phyloP scores from a whole-genome alignment of 2,797 vertebrate species.

The Gallinago solitaria region DNA sequence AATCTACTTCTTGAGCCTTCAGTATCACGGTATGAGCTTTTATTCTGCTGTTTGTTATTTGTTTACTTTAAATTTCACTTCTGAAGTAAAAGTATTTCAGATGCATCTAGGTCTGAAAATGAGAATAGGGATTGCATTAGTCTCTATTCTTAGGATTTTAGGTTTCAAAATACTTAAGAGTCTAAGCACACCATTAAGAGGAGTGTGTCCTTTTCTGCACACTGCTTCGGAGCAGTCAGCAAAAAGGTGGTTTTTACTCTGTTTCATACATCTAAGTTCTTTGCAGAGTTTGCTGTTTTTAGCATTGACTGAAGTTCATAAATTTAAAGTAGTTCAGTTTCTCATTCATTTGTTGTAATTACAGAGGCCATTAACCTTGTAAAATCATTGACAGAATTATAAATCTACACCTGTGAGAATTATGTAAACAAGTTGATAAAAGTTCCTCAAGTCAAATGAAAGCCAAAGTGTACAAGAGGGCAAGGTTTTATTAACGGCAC shows the following conservation, averaged over 20 bases:
- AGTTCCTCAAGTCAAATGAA: constrained; percentile 1
- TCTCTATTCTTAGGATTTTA: not conserved
- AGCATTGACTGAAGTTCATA: not conserved
- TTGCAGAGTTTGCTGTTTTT: not conserved
- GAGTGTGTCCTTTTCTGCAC: not conserved
- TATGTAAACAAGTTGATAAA: constrained; percentile 33
- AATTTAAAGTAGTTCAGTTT: not conserved
- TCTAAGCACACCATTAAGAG: not conserved
- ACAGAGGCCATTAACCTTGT: constrained; percentile 24
- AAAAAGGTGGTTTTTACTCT: not conserved
- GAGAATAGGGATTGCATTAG: not conserved
- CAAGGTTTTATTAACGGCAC: not conserved
- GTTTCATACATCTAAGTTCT: not conserved
- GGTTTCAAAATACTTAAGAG: not conserved
- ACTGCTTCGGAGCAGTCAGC: not conserved
- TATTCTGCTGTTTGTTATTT: not conserved
- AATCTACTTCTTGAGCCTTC: not conserved
- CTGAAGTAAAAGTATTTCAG: not conserved
- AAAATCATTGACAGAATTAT: constrained; percentile 14
- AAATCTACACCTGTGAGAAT: not conserved
- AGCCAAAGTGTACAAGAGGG: not conserved
- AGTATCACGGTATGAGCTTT: not conserved
- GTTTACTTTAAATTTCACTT: not conserved
- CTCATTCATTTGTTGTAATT: constrained; percentile 26
- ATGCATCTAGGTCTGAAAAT: not conserved